phyloP scores from a whole-genome alignment of 2,113 vertebrate species.

The Raja brachyura region DNA sequence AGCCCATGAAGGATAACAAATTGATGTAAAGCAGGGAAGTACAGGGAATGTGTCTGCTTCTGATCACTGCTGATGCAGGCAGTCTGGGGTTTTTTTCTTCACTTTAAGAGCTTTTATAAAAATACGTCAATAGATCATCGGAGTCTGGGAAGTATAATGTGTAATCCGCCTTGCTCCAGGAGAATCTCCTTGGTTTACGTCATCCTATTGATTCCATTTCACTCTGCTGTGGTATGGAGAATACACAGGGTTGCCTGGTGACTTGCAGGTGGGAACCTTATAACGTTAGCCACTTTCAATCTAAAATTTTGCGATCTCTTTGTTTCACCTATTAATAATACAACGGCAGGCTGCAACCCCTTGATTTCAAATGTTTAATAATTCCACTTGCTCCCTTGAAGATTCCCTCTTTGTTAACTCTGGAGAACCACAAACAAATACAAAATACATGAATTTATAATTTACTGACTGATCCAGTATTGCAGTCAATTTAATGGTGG shows the following conservation, averaged over 20 bases:
- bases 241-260: background rate
- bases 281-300: background rate
- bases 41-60: background rate
- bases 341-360: background rate
- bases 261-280: background rate
- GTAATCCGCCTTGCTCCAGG: background rate
- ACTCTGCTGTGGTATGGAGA: background rate
- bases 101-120: slow-evolving; percentile 1
- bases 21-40: background rate
- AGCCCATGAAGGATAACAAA: background rate
- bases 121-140: slow-evolving; percentile 17
- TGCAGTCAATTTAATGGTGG: background rate
- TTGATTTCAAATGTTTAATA: background rate
- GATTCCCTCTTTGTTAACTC: background rate
- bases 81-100: background rate
- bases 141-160: slow-evolving; percentile 17
- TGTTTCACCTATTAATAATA: background rate
- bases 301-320: background rate
- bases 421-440: background rate
- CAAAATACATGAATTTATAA: background rate
- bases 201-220: background rate
- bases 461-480: background rate
- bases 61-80: background rate
- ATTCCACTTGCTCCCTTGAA: background rate
- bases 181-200: slow-evolving; percentile 30